These are phyloP conservation scores for Pithys albifrons DNA, from an alignment of 2,113 vertebrate species.

Conservation along the genomic window DNA sequence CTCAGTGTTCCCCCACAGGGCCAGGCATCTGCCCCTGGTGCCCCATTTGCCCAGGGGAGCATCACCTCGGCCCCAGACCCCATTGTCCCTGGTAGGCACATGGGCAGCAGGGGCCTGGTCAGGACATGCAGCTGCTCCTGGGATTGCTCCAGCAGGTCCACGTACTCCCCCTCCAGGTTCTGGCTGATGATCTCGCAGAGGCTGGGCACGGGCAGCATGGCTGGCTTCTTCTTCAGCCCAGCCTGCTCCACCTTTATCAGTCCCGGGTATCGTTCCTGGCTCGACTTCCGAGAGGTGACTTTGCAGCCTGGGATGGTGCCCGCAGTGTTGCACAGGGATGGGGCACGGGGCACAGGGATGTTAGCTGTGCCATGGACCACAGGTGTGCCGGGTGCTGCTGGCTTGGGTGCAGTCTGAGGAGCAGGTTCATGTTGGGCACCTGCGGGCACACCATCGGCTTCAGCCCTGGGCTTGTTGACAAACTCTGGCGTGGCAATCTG, in stretches of 20 bases:
- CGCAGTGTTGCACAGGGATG: neutral
- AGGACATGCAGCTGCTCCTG: slow-evolving; percentile 50
- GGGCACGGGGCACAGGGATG: neutral
- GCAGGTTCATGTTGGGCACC: neutral
- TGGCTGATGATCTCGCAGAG: slow-evolving; percentile 71
- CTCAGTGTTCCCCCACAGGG: slow-evolving; percentile 42
- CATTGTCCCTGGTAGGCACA: accelerated
- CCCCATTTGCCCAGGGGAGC: neutral
- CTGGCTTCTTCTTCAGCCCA: neutral
- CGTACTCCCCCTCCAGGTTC: slow-evolving; percentile 84
- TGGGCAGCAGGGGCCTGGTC: neutral
- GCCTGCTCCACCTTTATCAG: slow-evolving; percentile 76
- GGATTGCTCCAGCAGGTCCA: slow-evolving; percentile 84
- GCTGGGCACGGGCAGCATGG: slow-evolving; percentile 71
- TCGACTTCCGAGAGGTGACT: slow-evolving; percentile 56
- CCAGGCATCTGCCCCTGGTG: neutral
- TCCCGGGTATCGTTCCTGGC: slow-evolving; percentile 67
- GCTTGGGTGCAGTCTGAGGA: neutral
- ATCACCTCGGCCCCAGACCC: neutral
- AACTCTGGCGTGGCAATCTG: slow-evolving; percentile 83
- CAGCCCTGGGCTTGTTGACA: slow-evolving; percentile 56
- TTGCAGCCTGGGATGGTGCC: slow-evolving; percentile 71
- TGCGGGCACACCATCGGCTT: neutral
- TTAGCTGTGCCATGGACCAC: neutral
- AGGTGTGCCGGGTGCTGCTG: neutral